Conservation (phyloP, 1,140 invertebrate species). For the Danaus plexippus region DNA sequence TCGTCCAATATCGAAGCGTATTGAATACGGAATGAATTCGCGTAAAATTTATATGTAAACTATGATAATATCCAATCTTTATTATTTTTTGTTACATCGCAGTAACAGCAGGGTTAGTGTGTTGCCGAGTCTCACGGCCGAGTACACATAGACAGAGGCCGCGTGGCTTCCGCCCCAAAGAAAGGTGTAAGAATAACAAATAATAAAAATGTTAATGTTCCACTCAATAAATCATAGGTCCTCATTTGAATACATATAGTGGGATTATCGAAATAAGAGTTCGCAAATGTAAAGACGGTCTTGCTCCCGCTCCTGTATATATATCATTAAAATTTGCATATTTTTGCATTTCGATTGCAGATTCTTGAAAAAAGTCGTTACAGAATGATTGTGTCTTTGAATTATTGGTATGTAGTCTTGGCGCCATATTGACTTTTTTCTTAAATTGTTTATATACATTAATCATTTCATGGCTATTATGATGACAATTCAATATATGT, state of each 20-base stretch:
- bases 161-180: constrained; percentile 66
- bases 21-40: constrained; percentile 67
- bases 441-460: too few relatives aligned
- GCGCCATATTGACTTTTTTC: too few relatives aligned
- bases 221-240: constrained; percentile 73
- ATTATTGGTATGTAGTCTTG: too few relatives aligned
- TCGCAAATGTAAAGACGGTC: constrained; percentile 46
- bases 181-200: constrained; percentile 74
- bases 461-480: too few relatives aligned
- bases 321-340: constrained; percentile 52
- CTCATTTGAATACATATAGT: constrained; percentile 70
- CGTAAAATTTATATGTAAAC: constrained; percentile 72
- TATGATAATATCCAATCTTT: constrained; percentile 66
- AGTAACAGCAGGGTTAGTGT: constrained; percentile 34
- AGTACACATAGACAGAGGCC: constrained; percentile 66
- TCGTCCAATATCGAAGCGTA: constrained; percentile 52
- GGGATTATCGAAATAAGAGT: constrained; percentile 63
- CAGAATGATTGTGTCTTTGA: too few relatives aligned
- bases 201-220: constrained; percentile 74
- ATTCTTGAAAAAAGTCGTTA: constrained; percentile 9
- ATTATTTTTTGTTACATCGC: constrained; percentile 42
- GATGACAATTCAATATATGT: too few relatives aligned
- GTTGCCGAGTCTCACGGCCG: constrained; percentile 59
- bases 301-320: constrained; percentile 27
- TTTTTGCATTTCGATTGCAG: constrained; percentile 30